phyloP scores from a whole-genome alignment of 2,113 vertebrate genomes.

The Synodontis membranacea region DNA sequence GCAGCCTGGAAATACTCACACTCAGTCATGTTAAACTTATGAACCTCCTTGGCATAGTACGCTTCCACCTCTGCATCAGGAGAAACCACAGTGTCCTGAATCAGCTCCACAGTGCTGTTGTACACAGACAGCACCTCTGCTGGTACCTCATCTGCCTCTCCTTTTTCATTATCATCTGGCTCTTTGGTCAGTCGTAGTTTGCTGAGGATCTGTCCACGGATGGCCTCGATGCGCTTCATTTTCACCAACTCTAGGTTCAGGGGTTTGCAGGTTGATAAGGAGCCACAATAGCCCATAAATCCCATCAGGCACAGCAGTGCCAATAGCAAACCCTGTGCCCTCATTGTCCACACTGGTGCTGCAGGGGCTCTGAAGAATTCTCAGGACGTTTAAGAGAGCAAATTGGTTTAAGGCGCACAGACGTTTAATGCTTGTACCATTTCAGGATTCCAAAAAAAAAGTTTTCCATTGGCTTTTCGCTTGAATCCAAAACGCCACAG shows the following conservation, averaged over 20 bases:
- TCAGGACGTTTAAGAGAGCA: constrained; percentile 16
- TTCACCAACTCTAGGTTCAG: constrained; percentile 77
- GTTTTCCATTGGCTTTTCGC: constrained; percentile 23
- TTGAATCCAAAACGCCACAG: constrained; percentile 28
- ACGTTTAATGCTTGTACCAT: constrained; percentile 25
- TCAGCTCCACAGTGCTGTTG: constrained; percentile 74
- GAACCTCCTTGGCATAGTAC: constrained; percentile 80
- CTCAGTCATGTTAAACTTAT: constrained; percentile 68
- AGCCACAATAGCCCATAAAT: constrained; percentile 52
- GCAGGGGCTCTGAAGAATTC: constrained; percentile 7
- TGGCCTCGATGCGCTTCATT: constrained; percentile 78
- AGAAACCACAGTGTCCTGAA: constrained; percentile 6
- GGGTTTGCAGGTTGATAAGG: constrained; percentile 78
- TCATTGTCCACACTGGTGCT: constrained; percentile 49
- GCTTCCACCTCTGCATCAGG: constrained; percentile 59
- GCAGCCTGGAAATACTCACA: constrained; percentile 47
- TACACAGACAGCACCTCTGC: constrained; percentile 72
- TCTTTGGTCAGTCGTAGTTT: constrained; percentile 72
- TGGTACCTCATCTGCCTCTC: constrained; percentile 53
- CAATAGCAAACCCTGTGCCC: constrained; percentile 45
- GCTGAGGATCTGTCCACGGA: constrained; percentile 81
- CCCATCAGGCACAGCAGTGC: constrained; percentile 63
- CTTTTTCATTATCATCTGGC: constrained; percentile 61
- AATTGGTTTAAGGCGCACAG: constrained; percentile 12
- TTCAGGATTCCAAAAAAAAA: constrained; percentile 41